A percentile compares a stretch with the other conserved stretches of the same genome.
Evolutionary conservation across 2,797 vertebrate species (phyloP).

Genomic region (Anguilla obscura): DNA sequence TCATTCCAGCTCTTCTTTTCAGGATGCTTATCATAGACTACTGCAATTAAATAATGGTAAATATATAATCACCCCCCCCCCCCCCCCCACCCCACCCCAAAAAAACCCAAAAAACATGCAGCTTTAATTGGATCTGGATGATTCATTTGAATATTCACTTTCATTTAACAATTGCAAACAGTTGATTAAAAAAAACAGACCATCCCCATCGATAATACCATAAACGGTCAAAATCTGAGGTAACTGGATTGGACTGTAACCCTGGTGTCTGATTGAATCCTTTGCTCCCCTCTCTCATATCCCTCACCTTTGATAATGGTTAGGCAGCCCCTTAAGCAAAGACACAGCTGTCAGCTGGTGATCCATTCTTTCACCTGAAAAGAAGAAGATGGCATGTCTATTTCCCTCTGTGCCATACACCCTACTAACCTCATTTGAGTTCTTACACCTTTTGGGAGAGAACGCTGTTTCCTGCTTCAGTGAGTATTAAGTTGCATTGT

Average conservation of each 20-base stretch:
- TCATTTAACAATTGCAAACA: too few relatives aligned
- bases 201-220: too few relatives aligned
- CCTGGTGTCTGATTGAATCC: background rate
- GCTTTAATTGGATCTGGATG: too few relatives aligned
- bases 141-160: too few relatives aligned
- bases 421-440: background rate
- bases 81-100: too few relatives aligned
- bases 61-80: too few relatives aligned
- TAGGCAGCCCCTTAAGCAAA: background rate
- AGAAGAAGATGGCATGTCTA: background rate
- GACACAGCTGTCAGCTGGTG: background rate
- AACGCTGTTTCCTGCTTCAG: background rate
- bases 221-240: too few relatives aligned
- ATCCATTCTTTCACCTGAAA: background rate
- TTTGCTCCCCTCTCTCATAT: background rate
- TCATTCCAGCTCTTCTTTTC: too few relatives aligned
- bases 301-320: constrained; percentile 7
- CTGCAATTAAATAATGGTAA: too few relatives aligned
- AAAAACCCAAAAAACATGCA: too few relatives aligned
- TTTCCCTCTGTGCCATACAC: background rate
- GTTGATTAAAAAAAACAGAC: too few relatives aligned
- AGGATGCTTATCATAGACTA: too few relatives aligned
- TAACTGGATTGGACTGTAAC: background rate
- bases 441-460: background rate
- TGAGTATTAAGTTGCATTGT: background rate